phyloP scores from a whole-genome alignment of 2,797 vertebrate genomes.

The Melanogrammus aeglefinus region DNA sequence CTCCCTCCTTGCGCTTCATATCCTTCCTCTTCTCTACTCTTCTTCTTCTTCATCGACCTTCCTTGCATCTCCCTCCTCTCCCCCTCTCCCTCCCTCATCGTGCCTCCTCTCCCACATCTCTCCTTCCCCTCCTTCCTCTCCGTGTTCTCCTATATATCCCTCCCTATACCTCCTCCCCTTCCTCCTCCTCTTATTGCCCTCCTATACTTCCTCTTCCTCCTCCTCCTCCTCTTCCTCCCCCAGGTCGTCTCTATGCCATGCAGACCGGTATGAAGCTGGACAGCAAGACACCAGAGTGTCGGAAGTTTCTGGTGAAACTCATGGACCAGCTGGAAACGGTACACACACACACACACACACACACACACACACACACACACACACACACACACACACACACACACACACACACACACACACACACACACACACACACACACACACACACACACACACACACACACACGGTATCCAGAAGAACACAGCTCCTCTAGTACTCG shows the following conservation, averaged over 20 bases:
- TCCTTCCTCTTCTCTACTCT: background rate
- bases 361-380: background rate
- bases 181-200: background rate
- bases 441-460: background rate
- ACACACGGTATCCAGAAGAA: background rate
- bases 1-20: background rate
- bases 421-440: constrained; percentile 6
- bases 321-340: constrained; percentile 97
- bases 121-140: background rate
- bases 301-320: constrained; percentile 91
- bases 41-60: background rate
- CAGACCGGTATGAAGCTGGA: constrained; percentile 98
- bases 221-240: background rate
- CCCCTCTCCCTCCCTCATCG: background rate
- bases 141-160: background rate
- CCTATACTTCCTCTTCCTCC: background rate
- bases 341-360: constrained; percentile 10
- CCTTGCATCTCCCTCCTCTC: background rate
- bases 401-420: background rate
- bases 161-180: background rate
- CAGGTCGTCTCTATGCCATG: constrained; percentile 95
- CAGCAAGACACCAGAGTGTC: constrained; percentile 91
- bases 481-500: too few relatives aligned
- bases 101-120: background rate
- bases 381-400: constrained; percentile 4